Evolutionary conservation across 1,140 invertebrate genomes (phyloP), one percentile per base, ranked within the genome.

Genomic region (Apis laboriosa): DNA sequence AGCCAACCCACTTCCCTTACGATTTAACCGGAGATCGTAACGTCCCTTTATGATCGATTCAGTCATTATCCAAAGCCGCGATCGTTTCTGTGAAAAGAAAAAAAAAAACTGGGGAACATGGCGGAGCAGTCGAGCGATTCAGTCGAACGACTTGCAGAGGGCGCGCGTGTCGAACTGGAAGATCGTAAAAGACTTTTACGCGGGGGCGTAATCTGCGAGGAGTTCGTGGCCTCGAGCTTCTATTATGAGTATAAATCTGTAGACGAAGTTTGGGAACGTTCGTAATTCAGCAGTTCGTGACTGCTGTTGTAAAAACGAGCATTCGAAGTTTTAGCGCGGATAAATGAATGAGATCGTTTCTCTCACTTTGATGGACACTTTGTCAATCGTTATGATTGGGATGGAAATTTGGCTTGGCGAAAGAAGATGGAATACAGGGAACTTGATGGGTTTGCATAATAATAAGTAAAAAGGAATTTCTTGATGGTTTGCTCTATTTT

Each of bases 101-200:
- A 63, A n/a, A 43, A 7, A 7, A 43, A 43, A 43, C 34, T 43
- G 34, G 34, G 4, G 34, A 43, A 7, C 34, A 43, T 43, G 34
- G 34, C 34, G 34, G 34, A 43, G 34, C 34, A 43, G 24, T 24
- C 24, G 24, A 24, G 5, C 34, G 34, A 43, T 43, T 43, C 34
- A 34, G 74, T 87, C 83, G 64, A 71, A 73, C 70, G 70, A 81
- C 60, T 74, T 74, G 21, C 51, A 11, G 53, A 51, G 78, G 28
- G 53, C 4, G 60, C 70, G 71, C 79, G 79, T 73, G 68, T 63
- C 73, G 66, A 49, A 70, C 56, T 21, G 56, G 49, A 53, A 61
- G 82, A 74, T 86, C 85, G 80, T 87, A 87, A 87, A 86, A 81
- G 84, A 75, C 77, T 76, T 87, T 87, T 85, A 87, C 80, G 86